Base-by-base conservation (phyloP, 2,113 vertebrate species). In the Girardinichthys multiradiatus region DNA sequence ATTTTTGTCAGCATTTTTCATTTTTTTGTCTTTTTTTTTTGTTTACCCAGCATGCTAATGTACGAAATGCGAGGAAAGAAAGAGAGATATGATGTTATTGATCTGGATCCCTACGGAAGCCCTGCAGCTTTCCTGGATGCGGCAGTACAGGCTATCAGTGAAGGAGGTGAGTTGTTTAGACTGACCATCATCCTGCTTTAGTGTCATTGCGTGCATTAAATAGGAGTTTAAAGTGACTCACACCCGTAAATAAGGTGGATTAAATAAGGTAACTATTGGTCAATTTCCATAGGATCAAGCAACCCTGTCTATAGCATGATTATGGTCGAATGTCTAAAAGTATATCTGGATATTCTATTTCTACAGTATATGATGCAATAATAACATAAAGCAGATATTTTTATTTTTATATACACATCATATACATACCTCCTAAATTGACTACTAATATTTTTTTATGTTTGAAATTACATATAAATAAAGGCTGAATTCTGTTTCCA, bases 81-180 rank as follows among this genome's bases (percentile, higher is more conserved):
- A 3, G 89, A 95, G 0, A 92, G 92, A 0, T 98, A 96, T 0
- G 96, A 99, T 0, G 94, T 98, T 58, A 98, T 98, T 0, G 97
- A 97, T 80, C 93, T 99, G 80, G 97, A 98, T 71, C 97, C 97
- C 0, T 98, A 98, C 0, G 97, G 97, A 2, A 98, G 97, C 90
- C 96, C 97, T 0, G 80, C 95, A 0, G 58, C 81, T 4, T 99
- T 98, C 84, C 88, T 99, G 70, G 97, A 99, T 0, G 95, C 97
- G 0, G 97, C 97, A 0, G 95, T 99, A 21, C 97, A 98, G 92
- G 93, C 96, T 0, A 95, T 98, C 65, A 90, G 93, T 3, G 96
- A 98, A 21, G 97, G 97, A 92, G 97, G 97, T 97, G 80, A 86
- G 94, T 76, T 11, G 0, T 51, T 70, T 9, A 2, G 1, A 57